Percentiles rank a stretch among this genome's conserved stretches.
Conservation (phyloP, 1,140 invertebrate genomes). For the Charaxes varanes region DNA sequence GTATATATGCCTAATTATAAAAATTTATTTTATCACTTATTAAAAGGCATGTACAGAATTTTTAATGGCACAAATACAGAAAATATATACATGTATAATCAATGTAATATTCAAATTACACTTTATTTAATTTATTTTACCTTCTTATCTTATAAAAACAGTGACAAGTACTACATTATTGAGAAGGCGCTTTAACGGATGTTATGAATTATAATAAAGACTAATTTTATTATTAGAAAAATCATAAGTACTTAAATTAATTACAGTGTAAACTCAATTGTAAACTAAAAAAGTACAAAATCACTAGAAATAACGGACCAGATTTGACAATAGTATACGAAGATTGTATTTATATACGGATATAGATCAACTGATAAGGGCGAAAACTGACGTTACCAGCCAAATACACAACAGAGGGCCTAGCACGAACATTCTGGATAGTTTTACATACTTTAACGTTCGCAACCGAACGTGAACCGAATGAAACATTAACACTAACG, state of each 20-base stretch:
- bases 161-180: slow-evolving; percentile 14
- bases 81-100: too few species aligned
- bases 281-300: slow-evolving; percentile 3
- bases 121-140: slow-evolving; percentile 11
- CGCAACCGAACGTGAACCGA: too few species aligned
- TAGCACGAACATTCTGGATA: too few species aligned
- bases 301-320: slow-evolving; percentile 7
- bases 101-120: slow-evolving; percentile 12
- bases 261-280: slow-evolving; percentile 5
- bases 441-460: too few species aligned
- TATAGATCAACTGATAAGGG: background rate
- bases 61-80: slow-evolving; percentile 18
- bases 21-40: slow-evolving; percentile 16
- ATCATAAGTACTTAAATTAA: slow-evolving; percentile 7
- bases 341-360: background rate
- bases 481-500: too few species aligned
- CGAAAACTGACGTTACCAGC: slow-evolving; percentile 1
- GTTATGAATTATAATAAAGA: slow-evolving; percentile 3
- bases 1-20: slow-evolving; percentile 9
- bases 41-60: slow-evolving; percentile 17
- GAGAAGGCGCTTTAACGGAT: slow-evolving; percentile 16
- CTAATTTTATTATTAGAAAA: slow-evolving; percentile 7
- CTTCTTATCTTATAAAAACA: slow-evolving; percentile 18
- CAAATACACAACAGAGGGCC: background rate
- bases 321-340: slow-evolving; percentile 3